Base-by-base conservation (phyloP, 2,113 vertebrate genomes). In the Odobenus rosmarus region DNA sequence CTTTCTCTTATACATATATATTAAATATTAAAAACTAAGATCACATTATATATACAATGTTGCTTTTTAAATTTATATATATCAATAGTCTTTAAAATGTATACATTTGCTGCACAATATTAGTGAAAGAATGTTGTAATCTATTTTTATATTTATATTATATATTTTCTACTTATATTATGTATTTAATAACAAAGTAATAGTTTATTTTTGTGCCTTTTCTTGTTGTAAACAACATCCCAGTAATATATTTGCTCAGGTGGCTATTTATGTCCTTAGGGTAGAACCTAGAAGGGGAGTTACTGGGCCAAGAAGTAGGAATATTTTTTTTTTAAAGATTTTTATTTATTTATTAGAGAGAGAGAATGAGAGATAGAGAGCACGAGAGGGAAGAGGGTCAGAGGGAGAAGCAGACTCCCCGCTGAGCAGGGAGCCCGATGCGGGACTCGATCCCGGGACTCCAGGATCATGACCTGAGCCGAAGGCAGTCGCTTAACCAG, bases 131-230 rank as follows among this genome's bases (percentile, higher is more conserved):
- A 19, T 87, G 19, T 57, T 46, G 1, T 90, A 88, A 83, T 77
- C 46, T 64, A 28, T 67, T 97, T 97, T 88, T 86, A 62, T 46
- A 76, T 53, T 67, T 94, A 33, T 59, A 10, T 49, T 67, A 64
- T 64, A 61, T 81, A 39, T 67, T 87, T 85, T 57, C 67, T 49
- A 36, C 84, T 90, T 69, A 69, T 53, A n/a, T 67, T 53, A 74
- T 80, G 28, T 83, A 80, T 88, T 85, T 95, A 80, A 69, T 82
- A 90, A 95, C 36, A 80, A 89, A 87, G 49, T 61, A 18, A 16
- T 28, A 33, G 84, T 57, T 79, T 64, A 26, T 79, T 92, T 80
- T 88, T 57, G 0, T 87, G 36, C 14, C 62, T 90, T 84, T 83
- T 55, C 51, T 79, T 77, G 15, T 36, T 95, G 19, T 76, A 76